Evolutionary conservation across 2,888 invertebrate species (phyloP).

Genomic region (Rhopalosiphum nymphaeae): DNA sequence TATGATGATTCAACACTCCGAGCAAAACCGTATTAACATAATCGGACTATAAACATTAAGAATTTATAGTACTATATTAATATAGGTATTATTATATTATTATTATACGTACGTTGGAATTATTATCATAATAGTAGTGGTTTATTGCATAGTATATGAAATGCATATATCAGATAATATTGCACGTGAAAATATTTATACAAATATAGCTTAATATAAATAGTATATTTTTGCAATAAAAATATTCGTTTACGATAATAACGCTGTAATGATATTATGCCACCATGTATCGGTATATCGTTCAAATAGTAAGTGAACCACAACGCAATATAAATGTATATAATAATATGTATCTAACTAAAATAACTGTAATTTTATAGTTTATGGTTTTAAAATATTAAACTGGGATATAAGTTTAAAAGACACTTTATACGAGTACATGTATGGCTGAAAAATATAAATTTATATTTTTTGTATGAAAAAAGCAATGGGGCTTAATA

Average conservation of each 20-base stretch:
- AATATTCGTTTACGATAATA: not conserved
- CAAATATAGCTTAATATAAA: not conserved
- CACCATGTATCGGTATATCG: not conserved
- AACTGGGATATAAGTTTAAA: not conserved
- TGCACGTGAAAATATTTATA: not conserved
- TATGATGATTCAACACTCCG: slow-evolving; percentile 28
- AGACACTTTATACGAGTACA: not conserved
- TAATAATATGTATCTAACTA: no score
- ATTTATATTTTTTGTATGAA: not conserved
- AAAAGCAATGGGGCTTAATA: not conserved
- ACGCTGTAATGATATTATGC: not conserved
- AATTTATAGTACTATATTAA: not conserved
- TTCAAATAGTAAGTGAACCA: not conserved
- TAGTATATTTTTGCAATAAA: not conserved
- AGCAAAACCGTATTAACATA: not conserved
- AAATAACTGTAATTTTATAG: slow-evolving; percentile 13
- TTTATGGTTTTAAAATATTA: slow-evolving; percentile 12
- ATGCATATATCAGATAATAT: not conserved
- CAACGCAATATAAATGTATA: not conserved
- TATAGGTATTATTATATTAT: not conserved
- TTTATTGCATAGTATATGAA: not conserved
- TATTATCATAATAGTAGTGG: not conserved
- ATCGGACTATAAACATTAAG: not conserved
- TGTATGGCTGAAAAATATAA: not conserved
- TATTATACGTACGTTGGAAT: not conserved